Base-by-base conservation (phyloP, 2,797 vertebrate species). In the Intellagama lesueurii region DNA sequence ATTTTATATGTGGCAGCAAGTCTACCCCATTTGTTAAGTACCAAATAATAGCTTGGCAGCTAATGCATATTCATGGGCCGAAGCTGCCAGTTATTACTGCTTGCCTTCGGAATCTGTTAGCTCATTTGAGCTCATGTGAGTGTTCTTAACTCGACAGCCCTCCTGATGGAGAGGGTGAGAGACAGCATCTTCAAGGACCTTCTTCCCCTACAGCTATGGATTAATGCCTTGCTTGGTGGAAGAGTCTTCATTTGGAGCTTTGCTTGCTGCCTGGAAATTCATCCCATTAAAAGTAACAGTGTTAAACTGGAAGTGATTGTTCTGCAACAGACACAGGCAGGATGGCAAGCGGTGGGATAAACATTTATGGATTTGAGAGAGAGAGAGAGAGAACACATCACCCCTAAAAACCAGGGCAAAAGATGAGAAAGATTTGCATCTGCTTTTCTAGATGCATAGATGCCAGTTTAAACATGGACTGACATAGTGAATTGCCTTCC, bases 1-100 rank as follows among this genome's bases (percentile, higher is more conserved):
- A 75, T 85, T 85, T 85, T 75, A 76, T 64, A n/a, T 60, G 72
- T 76, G 72, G 32, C 72, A 85, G n/a, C 75, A 12, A 76, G 35
- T 35, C 32, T 85, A 14, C 16, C 12, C 72, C 32, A 76, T 85
- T 85, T 85, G 24, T 85, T 76, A 85, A 76, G 12, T 64, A 64
- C 7, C 32, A 3, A 40, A 35, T 28, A n/a, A 75, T 85, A 76
- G 60, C 83, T 85, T 85, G 83, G 83, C 70, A 85, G 69, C 24
- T 56, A 5, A 60, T 85, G 32, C 70, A 85, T 75, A 85, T 85
- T 75, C n/a, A 85, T 85, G 22, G 24, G 49, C 28, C 35, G 69
- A 85, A 85, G 83, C 70, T 85, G 70, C 49, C 83, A 75, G 32
- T 60, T 85, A 40, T 72, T 60, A 28, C 19, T 7, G 49, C 49